Conservation (phyloP, 1,140 invertebrate species). For the Notospermus geniculatus region DNA sequence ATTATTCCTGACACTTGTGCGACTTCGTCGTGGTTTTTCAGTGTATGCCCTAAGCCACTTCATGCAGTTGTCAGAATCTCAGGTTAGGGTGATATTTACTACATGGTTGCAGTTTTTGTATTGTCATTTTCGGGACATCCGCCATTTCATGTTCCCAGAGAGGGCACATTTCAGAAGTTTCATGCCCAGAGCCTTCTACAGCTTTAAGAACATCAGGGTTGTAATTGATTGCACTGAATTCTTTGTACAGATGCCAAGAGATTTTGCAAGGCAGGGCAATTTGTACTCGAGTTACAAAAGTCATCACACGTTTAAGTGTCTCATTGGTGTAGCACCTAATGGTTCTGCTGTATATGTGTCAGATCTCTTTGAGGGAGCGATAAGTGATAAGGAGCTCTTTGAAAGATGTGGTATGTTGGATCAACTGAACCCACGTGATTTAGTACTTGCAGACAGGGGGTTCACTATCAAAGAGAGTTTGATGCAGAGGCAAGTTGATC, state of each 20-base stretch:
- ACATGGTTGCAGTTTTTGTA: constrained; percentile 14
- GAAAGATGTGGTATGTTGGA: constrained; percentile 21
- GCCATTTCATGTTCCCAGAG: constrained; percentile 7
- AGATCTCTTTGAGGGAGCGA: constrained; percentile 12
- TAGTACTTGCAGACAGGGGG: constrained; percentile 24
- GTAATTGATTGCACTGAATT: constrained; percentile 14
- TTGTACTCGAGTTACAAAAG: constrained; percentile 16
- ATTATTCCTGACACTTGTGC: neutral
- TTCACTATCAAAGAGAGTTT: constrained; percentile 27
- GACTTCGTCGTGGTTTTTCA: neutral
- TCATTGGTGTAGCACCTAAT: constrained; percentile 14
- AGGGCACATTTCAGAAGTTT: neutral
- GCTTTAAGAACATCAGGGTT: constrained; percentile 10
- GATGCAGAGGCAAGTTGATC: constrained; percentile 14
- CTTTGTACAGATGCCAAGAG: constrained; percentile 9
- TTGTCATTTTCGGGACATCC: constrained; percentile 9
- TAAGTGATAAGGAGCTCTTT: constrained; percentile 13
- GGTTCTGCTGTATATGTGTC: constrained; percentile 12
- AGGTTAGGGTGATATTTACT: neutral
- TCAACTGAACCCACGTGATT: constrained; percentile 17
- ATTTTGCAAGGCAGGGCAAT: constrained; percentile 15
- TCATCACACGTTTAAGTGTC: constrained; percentile 17
- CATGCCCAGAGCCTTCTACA: constrained; percentile 13
- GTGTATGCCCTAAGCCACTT: neutral
- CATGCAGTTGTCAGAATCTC: neutral